phyloP scores from a whole-genome alignment of 2,888 invertebrate species.

The Latrodectus elegans region DNA sequence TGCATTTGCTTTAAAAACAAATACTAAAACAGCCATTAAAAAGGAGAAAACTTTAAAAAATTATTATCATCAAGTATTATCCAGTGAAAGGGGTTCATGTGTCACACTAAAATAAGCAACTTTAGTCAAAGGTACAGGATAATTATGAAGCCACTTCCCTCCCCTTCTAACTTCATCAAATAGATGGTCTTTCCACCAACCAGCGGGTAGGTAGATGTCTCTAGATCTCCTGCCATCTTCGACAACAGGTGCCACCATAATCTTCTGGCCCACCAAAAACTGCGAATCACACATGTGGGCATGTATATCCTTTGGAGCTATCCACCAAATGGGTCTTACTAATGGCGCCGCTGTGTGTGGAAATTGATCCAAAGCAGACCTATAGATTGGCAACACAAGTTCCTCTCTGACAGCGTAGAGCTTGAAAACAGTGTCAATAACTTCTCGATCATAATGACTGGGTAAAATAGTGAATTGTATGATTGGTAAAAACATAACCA shows the following conservation, averaged over 20 bases:
- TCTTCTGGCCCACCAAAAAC: slow-evolving; percentile 90
- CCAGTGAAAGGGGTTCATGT: slow-evolving; percentile 42
- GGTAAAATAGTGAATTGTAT: slow-evolving; percentile 93
- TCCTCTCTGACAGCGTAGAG: slow-evolving; percentile 79
- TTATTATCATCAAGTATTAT: neutral
- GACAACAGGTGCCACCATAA: slow-evolving; percentile 91
- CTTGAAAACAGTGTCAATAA: slow-evolving; percentile 69
- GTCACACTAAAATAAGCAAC: slow-evolving; percentile 71
- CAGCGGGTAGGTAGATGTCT: slow-evolving; percentile 89
- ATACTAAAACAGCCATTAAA: no score
- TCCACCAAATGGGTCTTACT: slow-evolving; percentile 91
- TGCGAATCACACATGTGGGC: slow-evolving; percentile 87
- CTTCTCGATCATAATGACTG: slow-evolving; percentile 87
- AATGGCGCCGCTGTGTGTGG: slow-evolving; percentile 87
- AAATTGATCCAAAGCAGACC: slow-evolving; percentile 83
- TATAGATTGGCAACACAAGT: slow-evolving; percentile 82
- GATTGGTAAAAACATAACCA: slow-evolving; percentile 91
- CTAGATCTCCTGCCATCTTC: slow-evolving; percentile 82
- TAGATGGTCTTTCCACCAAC: slow-evolving; percentile 90
- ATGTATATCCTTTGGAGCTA: slow-evolving; percentile 85
- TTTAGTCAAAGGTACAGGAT: slow-evolving; percentile 74
- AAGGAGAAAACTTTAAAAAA: no score
- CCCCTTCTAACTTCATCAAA: slow-evolving; percentile 90
- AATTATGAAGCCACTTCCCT: slow-evolving; percentile 91
- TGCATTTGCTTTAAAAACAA: no score